Evolutionary conservation across 2,113 vertebrate genomes (phyloP).

Genomic region (Chrysemys picta): DNA sequence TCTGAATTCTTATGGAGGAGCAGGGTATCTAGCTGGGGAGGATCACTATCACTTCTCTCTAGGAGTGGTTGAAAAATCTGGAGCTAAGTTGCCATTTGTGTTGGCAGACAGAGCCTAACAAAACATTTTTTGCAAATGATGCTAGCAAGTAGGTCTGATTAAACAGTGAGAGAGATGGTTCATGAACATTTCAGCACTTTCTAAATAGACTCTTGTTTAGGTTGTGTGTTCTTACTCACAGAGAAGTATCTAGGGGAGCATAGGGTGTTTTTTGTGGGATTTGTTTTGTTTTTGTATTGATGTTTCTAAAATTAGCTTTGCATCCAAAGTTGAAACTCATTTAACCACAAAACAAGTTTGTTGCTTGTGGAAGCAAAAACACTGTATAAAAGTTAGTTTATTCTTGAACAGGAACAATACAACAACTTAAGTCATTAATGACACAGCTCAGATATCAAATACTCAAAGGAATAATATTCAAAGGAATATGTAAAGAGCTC

Average conservation of each 20-base stretch:
- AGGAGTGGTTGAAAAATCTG: not conserved
- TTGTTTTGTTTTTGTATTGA: not conserved
- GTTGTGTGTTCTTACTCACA: not conserved
- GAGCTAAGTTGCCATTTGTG: not conserved
- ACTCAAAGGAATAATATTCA: not conserved
- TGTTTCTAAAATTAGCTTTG: not conserved
- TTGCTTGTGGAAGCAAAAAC: not conserved
- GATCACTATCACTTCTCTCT: not conserved
- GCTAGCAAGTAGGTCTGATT: not conserved
- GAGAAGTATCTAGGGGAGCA: not conserved
- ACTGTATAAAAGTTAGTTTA: not conserved
- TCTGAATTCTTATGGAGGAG: not conserved
- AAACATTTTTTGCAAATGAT: not conserved
- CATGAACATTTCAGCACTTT: not conserved
- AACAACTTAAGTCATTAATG: not conserved
- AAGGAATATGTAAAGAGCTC: not conserved
- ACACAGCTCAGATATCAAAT: not conserved
- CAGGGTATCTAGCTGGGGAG: accelerated
- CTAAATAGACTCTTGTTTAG: not conserved
- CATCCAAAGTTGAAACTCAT: not conserved
- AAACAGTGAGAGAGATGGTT: not conserved
- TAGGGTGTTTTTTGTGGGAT: not conserved
- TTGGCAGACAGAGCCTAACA: accelerated
- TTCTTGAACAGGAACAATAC: not conserved
- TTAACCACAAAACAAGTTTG: not conserved